phyloP scores from a whole-genome alignment of 2,113 vertebrate species.

The Varanus komodoensis region DNA sequence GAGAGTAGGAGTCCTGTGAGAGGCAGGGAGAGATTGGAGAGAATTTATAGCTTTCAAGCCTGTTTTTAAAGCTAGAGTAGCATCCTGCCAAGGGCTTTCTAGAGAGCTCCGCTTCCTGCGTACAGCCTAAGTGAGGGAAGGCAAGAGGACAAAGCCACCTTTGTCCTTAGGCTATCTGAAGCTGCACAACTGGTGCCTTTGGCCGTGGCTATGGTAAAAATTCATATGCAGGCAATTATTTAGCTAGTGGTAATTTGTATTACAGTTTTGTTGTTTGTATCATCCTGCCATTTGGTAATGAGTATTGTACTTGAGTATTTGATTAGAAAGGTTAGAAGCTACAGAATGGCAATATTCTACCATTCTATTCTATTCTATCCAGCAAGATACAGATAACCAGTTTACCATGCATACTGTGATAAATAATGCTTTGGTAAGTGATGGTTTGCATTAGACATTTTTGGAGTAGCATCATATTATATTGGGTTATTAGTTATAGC shows the following conservation, averaged over 20 bases:
- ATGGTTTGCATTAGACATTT: not conserved
- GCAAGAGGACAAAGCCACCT: not conserved
- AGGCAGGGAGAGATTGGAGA: not conserved
- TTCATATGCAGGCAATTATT: not conserved
- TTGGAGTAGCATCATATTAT: not conserved
- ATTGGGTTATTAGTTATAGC: slow-evolving; percentile 67
- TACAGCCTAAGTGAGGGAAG: not conserved
- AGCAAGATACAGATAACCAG: not conserved
- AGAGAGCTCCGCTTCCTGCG: not conserved
- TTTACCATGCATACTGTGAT: not conserved
- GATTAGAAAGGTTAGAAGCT: not conserved
- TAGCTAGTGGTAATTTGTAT: not conserved
- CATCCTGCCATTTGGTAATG: not conserved
- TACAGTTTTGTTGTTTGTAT: not conserved
- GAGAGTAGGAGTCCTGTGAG: not conserved
- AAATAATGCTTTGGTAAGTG: not conserved
- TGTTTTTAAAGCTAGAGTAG: not conserved
- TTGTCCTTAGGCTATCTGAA: not conserved
- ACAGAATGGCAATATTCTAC: not conserved
- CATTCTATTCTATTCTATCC: not conserved
- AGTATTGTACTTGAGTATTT: not conserved
- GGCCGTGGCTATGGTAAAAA: not conserved
- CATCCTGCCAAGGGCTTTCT: not conserved
- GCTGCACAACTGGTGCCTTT: not conserved
- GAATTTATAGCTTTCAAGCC: not conserved